A percentile compares a stretch with the other conserved stretches of the same genome.
Evolutionary conservation across 2,888 invertebrate species (phyloP).

Genomic region (Hirtodrosophila cameraria): DNA sequence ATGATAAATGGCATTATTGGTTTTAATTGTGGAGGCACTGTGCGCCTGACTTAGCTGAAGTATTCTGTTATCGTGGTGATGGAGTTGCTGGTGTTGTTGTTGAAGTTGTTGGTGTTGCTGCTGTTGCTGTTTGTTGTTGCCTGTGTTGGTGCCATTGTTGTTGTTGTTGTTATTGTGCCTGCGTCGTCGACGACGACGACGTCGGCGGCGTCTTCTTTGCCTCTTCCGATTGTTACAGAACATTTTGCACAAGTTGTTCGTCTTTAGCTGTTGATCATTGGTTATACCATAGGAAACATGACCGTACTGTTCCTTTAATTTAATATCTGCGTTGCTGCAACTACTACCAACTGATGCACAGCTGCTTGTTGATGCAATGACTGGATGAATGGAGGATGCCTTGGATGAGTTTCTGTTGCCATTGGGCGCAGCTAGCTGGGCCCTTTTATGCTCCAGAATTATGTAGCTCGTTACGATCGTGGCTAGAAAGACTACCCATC

Average conservation of each 20-base stretch:
- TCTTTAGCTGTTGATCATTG: conserved; percentile 69
- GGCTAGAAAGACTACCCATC: conserved; percentile 39
- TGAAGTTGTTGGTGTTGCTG: conserved; percentile 18
- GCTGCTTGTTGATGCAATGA: conserved; percentile 15
- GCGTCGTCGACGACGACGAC: conserved; percentile 62
- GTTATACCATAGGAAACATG: conserved; percentile 56
- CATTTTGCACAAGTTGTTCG: conserved; percentile 68
- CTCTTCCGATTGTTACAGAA: conserved; percentile 65
- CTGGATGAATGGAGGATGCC: background rate
- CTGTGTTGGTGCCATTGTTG: conserved; percentile 10
- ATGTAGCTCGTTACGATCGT: conserved; percentile 43
- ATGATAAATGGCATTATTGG: no score
- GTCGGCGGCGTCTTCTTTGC: conserved; percentile 57
- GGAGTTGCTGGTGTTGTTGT: background rate
- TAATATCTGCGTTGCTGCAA: conserved; percentile 12
- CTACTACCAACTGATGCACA: background rate
- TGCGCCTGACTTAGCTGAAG: conserved; percentile 6
- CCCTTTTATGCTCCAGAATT: conserved; percentile 23
- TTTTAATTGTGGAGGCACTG: background rate
- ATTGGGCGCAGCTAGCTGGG: conserved; percentile 12
- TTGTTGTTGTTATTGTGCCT: conserved; percentile 32
- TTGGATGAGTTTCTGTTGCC: conserved; percentile 15
- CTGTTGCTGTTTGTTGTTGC: conserved; percentile 22
- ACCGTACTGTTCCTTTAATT: conserved; percentile 44
- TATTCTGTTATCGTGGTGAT: background rate